Evolutionary conservation across 2,888 invertebrate species (phyloP).

Genomic region (Vanessa cardui): DNA sequence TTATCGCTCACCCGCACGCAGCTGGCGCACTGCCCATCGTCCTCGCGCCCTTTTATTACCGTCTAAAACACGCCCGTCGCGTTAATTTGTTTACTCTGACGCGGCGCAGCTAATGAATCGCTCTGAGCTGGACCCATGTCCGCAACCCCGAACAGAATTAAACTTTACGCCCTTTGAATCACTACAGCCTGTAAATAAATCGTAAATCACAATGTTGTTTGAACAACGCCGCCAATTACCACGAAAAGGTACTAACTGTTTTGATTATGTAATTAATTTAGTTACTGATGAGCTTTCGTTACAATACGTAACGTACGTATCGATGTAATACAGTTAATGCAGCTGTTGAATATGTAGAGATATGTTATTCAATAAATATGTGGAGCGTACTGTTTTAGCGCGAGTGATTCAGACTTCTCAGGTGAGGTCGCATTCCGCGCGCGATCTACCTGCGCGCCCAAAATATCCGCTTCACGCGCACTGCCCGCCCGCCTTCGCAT

Average conservation of each 20-base stretch:
- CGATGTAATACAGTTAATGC: not conserved
- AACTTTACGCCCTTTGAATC: slow-evolving; percentile 75
- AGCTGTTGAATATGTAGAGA: slow-evolving; percentile 21
- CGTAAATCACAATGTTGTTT: slow-evolving; percentile 63
- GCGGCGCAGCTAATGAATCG: slow-evolving; percentile 80
- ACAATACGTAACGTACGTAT: not conserved
- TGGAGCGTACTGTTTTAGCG: slow-evolving; percentile 75
- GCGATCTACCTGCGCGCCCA: slow-evolving; percentile 74
- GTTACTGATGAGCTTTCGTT: not conserved
- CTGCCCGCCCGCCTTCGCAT: slow-evolving; percentile 55
- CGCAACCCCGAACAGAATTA: slow-evolving; percentile 64
- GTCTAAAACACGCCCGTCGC: slow-evolving; percentile 76
- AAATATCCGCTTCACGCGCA: slow-evolving; percentile 72
- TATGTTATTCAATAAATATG: slow-evolving; percentile 64
- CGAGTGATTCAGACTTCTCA: slow-evolving; percentile 77
- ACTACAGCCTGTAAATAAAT: slow-evolving; percentile 71
- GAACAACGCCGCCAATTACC: slow-evolving; percentile 22
- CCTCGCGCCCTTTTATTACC: slow-evolving; percentile 78
- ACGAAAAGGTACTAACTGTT: slow-evolving; percentile 19
- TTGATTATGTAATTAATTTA: slow-evolving; percentile 15
- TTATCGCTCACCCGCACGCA: slow-evolving; percentile 72
- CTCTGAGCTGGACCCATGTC: slow-evolving; percentile 75
- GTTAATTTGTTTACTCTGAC: slow-evolving; percentile 82
- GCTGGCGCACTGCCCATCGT: slow-evolving; percentile 71
- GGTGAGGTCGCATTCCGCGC: slow-evolving; percentile 81